Percentiles rank a stretch among this genome's conserved stretches.
phyloP scores from a whole-genome alignment of 2,113 vertebrate genomes.

The Ciconia maguari region DNA sequence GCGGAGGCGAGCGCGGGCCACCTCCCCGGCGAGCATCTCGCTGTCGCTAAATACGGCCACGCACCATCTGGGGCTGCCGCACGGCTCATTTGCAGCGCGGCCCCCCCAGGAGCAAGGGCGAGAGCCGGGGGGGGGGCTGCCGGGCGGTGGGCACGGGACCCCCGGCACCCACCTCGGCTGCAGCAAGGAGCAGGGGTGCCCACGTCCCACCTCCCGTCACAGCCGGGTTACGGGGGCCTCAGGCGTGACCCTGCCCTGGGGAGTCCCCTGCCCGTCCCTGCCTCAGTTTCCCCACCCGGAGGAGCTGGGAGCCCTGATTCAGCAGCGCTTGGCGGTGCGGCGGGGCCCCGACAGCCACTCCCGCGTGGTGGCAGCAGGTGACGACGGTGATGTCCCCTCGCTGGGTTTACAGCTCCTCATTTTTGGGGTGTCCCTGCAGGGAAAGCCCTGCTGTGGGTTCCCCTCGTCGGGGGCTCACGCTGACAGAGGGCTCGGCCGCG shows the following conservation, averaged over 20 bases:
- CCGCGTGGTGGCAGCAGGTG: not conserved
- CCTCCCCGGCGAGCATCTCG: not conserved
- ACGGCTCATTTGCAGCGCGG: not conserved
- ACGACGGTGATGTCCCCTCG: not conserved
- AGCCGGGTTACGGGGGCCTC: rapidly evolving
- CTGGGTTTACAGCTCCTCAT: too few species aligned
- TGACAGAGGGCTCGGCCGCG: rapidly evolving
- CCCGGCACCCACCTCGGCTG: not conserved
- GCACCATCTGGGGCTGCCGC: not conserved
- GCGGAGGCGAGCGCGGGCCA: not conserved
- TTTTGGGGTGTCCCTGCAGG: not conserved
- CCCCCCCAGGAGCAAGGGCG: not conserved
- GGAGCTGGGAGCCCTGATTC: rapidly evolving
- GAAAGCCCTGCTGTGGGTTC: not conserved
- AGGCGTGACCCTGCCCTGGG: not conserved
- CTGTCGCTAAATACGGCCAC: not conserved
- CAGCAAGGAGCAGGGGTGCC: not conserved
- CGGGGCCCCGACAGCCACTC: not conserved
- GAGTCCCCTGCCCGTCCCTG: not conserved
- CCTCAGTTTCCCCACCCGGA: not conserved
- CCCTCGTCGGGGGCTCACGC: rapidly evolving
- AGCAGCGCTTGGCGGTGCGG: not conserved
- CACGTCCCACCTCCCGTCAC: rapidly evolving
- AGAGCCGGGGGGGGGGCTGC: not conserved
- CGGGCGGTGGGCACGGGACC: not conserved